phyloP scores from a whole-genome alignment of 2,113 vertebrate species.

The Hippocampus barbouri region DNA sequence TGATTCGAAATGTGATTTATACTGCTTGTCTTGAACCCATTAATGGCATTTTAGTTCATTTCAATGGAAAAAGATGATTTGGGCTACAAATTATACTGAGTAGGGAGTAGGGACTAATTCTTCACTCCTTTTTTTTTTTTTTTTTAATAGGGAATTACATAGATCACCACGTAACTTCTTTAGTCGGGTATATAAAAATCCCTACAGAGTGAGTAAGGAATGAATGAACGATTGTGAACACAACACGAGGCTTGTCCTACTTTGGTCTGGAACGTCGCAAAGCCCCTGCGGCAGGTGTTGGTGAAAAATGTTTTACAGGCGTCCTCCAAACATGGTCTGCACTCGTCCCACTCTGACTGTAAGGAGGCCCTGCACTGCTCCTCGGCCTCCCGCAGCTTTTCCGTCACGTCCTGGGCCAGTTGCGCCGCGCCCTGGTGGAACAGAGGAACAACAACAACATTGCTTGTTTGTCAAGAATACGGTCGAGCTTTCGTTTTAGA shows the following conservation, averaged over 20 bases:
- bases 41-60: no score
- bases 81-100: no score
- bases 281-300: constrained; percentile 73
- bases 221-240: neutral
- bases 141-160: no score
- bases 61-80: no score
- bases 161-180: no score
- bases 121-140: no score
- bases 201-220: no score
- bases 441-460: neutral
- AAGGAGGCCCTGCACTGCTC: constrained; percentile 76
- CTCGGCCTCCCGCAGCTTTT: constrained; percentile 82
- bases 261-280: constrained; percentile 73
- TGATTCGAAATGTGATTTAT: no score
- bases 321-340: constrained; percentile 82
- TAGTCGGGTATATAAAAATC: no score
- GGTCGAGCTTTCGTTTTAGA: no score
- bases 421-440: constrained; percentile 75
- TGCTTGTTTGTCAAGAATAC: neutral
- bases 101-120: no score
- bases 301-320: constrained; percentile 80
- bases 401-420: constrained; percentile 80
- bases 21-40: no score
- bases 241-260: constrained; percentile 51
- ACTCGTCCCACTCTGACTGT: constrained; percentile 79